These are phyloP conservation scores for Drosophila anomelani DNA, from an alignment of 2,888 invertebrate genomes.

Conservation along the genomic window DNA sequence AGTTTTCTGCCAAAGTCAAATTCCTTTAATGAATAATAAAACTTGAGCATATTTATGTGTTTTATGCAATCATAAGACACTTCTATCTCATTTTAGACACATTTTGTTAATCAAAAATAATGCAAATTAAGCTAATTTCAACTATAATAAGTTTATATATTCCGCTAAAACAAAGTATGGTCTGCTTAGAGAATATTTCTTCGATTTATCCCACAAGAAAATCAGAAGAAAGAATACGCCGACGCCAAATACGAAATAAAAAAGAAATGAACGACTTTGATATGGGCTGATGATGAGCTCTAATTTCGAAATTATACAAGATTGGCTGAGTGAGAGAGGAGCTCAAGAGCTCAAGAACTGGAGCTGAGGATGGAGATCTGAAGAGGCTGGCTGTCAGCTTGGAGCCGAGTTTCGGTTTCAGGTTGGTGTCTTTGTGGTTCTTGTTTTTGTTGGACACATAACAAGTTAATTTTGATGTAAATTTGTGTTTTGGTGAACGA, in stretches of 20 bases:
- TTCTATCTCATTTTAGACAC: constrained; percentile 10
- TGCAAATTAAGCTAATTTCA: constrained; percentile 62
- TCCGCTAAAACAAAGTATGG: constrained; percentile 6
- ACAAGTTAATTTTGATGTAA: constrained; percentile 80
- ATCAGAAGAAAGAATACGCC: constrained; percentile 25
- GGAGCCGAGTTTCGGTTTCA: constrained; percentile 44
- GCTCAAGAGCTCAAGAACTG: constrained; percentile 33
- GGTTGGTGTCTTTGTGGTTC: constrained; percentile 34
- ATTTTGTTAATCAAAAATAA: constrained; percentile 36
- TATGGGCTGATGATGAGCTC: constrained; percentile 73
- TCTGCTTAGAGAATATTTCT: constrained; percentile 6
- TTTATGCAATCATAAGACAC: constrained; percentile 17
- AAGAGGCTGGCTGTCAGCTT: constrained; percentile 44
- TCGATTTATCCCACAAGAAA: constrained; percentile 15
- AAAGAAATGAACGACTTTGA: constrained; percentile 50
- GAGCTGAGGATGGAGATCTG: constrained; percentile 34
- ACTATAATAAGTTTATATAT: constrained; percentile 40
- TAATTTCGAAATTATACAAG: constrained; percentile 78
- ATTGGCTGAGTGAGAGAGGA: constrained; percentile 54
- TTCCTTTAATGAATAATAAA: constrained; percentile 17
- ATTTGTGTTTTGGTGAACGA: constrained; percentile 63
- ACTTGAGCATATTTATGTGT: constrained; percentile 15
- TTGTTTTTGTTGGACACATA: constrained; percentile 53
- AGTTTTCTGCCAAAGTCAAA: neutral
- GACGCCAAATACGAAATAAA: constrained; percentile 37